These are phyloP conservation scores for Lophochroa leadbeateri DNA, from an alignment of 2,113 vertebrate species.

Conservation along the genomic window DNA sequence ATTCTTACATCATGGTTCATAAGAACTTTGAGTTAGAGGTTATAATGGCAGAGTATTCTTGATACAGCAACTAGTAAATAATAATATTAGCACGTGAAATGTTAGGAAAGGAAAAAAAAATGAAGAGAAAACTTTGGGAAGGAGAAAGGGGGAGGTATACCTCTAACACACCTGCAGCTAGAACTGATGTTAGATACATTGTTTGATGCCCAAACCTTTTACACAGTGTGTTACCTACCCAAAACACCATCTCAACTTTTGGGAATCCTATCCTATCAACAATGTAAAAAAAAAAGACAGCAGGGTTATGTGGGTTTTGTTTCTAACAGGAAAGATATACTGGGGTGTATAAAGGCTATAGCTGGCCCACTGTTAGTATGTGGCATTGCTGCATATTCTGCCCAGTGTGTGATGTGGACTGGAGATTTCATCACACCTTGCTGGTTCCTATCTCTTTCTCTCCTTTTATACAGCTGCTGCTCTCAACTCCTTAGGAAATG, in stretches of 20 bases:
- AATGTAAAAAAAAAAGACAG: accelerated
- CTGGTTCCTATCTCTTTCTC: neutral
- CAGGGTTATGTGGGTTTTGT: accelerated
- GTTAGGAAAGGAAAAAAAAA: neutral
- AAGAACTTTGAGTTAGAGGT: neutral
- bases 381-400: neutral
- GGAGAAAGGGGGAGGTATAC: neutral
- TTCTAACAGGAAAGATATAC: neutral
- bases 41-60: neutral
- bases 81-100: neutral
- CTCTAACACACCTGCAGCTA: neutral
- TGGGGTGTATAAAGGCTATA: neutral
- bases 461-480: neutral
- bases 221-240: neutral
- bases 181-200: neutral
- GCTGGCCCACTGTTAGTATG: accelerated
- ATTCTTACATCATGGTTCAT: neutral
- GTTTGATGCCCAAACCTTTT: neutral
- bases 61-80: neutral
- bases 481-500: neutral
- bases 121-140: neutral
- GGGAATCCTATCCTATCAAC: neutral
- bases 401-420: accelerated
- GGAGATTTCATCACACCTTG: neutral
- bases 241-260: neutral